These are phyloP conservation scores for Anoplopoma fimbria DNA, from an alignment of 2,113 vertebrate species.

Conservation along the genomic window DNA sequence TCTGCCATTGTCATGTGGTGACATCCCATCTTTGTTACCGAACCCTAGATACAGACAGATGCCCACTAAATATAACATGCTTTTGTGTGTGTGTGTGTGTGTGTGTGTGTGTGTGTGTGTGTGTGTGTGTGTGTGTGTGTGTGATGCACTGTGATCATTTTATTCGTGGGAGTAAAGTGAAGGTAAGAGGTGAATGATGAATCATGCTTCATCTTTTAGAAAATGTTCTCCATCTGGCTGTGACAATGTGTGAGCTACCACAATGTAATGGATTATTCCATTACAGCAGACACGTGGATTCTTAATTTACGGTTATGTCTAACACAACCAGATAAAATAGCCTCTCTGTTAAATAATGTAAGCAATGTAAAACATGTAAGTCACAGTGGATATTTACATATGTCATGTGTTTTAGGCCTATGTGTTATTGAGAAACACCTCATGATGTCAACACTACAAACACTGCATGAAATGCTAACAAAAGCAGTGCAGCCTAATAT, in stretches of 20 bases:
- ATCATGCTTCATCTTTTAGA: background rate
- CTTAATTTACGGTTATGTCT: conserved; percentile 2
- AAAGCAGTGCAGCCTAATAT: background rate
- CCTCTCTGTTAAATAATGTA: background rate
- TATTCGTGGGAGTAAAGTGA: background rate
- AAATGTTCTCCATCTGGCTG: conserved; percentile 21
- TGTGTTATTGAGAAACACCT: background rate
- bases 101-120: background rate
- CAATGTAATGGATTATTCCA: conserved; percentile 11
- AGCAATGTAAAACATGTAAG: background rate
- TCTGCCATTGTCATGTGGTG: background rate
- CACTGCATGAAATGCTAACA: background rate
- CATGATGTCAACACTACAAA: background rate
- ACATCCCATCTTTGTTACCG: background rate
- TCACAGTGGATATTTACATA: background rate
- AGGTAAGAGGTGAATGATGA: conserved; percentile 1
- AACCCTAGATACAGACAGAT: background rate
- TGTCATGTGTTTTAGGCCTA: background rate
- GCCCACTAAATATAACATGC: background rate
- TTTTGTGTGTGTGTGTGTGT: background rate
- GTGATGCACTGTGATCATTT: background rate
- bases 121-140: background rate
- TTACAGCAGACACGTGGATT: background rate
- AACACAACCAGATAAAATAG: background rate
- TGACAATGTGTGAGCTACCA: conserved; percentile 1